phyloP scores from a whole-genome alignment of 1,140 invertebrate species.

The Nephila pilipes region DNA sequence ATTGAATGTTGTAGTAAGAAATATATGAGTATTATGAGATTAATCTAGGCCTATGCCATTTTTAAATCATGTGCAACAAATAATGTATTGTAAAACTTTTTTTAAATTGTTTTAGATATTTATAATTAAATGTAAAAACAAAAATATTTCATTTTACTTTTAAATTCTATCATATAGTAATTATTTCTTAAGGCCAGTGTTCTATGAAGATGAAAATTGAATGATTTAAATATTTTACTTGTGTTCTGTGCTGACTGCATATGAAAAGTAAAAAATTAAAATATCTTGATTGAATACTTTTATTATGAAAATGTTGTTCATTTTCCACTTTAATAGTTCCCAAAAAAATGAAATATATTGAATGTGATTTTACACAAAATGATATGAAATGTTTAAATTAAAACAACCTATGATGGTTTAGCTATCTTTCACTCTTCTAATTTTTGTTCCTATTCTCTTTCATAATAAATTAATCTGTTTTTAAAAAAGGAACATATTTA shows the following conservation, averaged over 20 bases:
- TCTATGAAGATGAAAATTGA: neutral
- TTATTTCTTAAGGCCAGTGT: too few species aligned
- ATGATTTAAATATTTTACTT: neutral
- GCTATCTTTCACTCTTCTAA: neutral
- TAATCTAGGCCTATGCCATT: too few species aligned
- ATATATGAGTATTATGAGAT: too few species aligned
- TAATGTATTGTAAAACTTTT: too few species aligned
- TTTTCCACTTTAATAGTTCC: neutral
- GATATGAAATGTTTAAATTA: neutral
- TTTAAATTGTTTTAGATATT: too few species aligned
- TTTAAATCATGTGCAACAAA: too few species aligned
- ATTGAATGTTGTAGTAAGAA: too few species aligned
- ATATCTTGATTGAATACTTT: neutral
- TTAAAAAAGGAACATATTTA: neutral
- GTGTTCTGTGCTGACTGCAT: neutral
- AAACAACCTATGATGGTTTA: neutral
- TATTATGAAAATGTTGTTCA: neutral
- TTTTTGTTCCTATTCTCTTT: neutral
- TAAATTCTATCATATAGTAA: too few species aligned
- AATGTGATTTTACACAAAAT: conserved; percentile 11
- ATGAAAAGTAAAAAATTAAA: neutral
- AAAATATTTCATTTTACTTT: too few species aligned
- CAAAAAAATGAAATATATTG: neutral
- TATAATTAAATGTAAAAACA: too few species aligned
- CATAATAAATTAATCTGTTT: neutral